These are phyloP conservation scores for Proterorhinus semilunaris DNA, from an alignment of 2,113 vertebrate species.

Conservation along the genomic window DNA sequence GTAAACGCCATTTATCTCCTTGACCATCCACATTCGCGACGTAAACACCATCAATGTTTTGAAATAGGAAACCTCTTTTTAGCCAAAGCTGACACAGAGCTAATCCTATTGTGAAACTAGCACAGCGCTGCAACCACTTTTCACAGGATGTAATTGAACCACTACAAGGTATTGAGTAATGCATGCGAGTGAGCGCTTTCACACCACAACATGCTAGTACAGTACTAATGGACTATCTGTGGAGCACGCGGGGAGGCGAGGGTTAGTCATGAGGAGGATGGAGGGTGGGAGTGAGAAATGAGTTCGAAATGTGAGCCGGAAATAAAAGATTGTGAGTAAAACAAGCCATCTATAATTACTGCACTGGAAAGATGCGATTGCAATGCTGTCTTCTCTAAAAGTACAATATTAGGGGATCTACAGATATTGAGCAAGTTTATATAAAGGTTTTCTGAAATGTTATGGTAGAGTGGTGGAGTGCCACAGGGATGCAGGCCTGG, in stretches of 20 bases:
- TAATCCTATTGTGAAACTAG: conserved; percentile 1
- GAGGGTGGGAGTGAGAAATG: neutral
- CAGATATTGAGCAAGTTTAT: too few relatives aligned
- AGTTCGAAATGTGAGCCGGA: conserved; percentile 7
- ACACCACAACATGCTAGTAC: conserved; percentile 48
- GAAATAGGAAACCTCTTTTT: neutral
- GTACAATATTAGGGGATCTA: too few relatives aligned
- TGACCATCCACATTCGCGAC: neutral
- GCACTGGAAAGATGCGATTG: neutral
- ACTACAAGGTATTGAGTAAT: conserved; percentile 23
- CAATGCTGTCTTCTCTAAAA: too few relatives aligned
- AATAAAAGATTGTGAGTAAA: neutral
- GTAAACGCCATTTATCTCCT: neutral
- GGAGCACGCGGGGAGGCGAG: conserved; percentile 12
- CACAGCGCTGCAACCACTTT: conserved; percentile 28
- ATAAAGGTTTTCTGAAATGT: too few relatives aligned
- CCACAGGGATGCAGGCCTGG: neutral
- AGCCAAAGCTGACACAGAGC: neutral
- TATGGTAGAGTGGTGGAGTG: neutral
- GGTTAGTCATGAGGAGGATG: conserved; percentile 1
- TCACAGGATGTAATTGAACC: conserved; percentile 28
- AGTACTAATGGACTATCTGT: conserved; percentile 1
- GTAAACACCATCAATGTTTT: neutral
- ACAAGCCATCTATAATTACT: neutral
- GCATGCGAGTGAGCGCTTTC: conserved; percentile 40